Evolutionary conservation across 1,140 invertebrate species (phyloP), one percentile per base, ranked within the genome.

Genomic region (Drosophila tristis): DNA sequence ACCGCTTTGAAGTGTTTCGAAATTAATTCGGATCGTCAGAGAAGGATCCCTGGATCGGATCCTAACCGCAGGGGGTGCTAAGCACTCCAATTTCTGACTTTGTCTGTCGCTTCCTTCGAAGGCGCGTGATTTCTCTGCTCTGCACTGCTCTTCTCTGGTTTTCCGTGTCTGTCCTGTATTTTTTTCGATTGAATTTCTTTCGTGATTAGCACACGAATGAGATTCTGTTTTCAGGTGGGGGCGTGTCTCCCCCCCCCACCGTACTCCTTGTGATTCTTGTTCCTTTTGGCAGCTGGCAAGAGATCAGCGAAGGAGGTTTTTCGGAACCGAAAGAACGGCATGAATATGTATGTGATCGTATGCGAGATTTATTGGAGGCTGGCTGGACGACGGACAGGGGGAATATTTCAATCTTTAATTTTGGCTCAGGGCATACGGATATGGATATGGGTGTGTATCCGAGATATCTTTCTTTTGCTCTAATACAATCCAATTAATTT

Each of bases 1-100:
- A 61, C 61, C 75, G 64, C 80, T 89, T 89, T 89, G 84, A 89
- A 89, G 84, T 89, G 84, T 89, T 89, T 89, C 79, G 77, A 89
- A 89, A 89, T 89, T 89, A 89, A 89, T 89, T 89, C 79, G 64
- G 79, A 89, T 89, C 66, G 75, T 78, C 75, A 77, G 75, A 55
- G 66, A 16, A 70, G 53, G 60, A 64, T 44, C 56, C 58, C 39
- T 49, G 44, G 26, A 25, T 25, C 23, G 23, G 49, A 43, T 39
- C 72, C 61, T 74, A 78, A 80, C 68, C 81, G 78, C 78, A 65
- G 70, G 82, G 35, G 78, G 78, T 87, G 82, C 66, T 68, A 61
- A 70, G 74, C 74, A 70, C 63, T 70, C 74, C 78, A 82, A 76
- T 80, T 87, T 74, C 54, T 44, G 61, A 20, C 35, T 64, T 8